A percentile compares a stretch with the other conserved stretches of the same genome.
Evolutionary conservation across 2,888 invertebrate species (phyloP).

Genomic region (Abrostola triplasia): DNA sequence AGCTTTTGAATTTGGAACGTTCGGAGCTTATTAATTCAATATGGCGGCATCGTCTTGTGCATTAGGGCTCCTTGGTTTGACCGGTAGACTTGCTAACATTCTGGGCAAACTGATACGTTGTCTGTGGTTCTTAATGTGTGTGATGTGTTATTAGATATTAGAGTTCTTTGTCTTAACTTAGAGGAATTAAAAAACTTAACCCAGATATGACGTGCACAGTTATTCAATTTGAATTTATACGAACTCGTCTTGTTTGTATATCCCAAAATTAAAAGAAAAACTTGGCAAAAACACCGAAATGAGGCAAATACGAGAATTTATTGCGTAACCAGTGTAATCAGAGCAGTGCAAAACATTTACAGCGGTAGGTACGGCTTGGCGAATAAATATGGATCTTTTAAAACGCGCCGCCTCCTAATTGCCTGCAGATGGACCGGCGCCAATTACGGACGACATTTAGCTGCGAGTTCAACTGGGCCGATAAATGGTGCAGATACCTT

Average conservation of each 20-base stretch:
- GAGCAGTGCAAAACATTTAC: slow-evolving; percentile 66
- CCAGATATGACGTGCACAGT: background rate
- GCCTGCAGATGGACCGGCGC: slow-evolving; percentile 85
- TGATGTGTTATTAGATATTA: slow-evolving; percentile 25
- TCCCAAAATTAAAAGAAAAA: background rate
- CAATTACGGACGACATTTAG: slow-evolving; percentile 82
- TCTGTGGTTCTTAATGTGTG: slow-evolving; percentile 10
- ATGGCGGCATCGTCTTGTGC: slow-evolving; percentile 63
- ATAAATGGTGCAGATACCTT: slow-evolving; percentile 77
- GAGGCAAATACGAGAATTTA: slow-evolving; percentile 50
- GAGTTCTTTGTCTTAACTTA: slow-evolving; percentile 4
- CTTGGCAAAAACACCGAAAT: slow-evolving; percentile 32
- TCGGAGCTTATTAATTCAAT: slow-evolving; percentile 76
- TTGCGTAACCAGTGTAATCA: slow-evolving; percentile 68
- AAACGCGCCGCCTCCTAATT: slow-evolving; percentile 83
- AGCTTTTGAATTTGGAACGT: slow-evolving; percentile 75
- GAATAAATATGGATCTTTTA: slow-evolving; percentile 86
- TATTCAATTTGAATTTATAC: background rate
- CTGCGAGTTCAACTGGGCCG: slow-evolving; percentile 68
- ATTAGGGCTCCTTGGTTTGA: slow-evolving; percentile 59
- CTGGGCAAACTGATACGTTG: slow-evolving; percentile 33
- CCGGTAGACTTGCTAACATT: slow-evolving; percentile 46
- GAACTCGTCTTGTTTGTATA: background rate
- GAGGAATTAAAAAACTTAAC: background rate
- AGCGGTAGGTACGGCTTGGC: slow-evolving; percentile 62